Evolutionary conservation across 2,797 vertebrate genomes (phyloP), one percentile per base, ranked within the genome.

Genomic region (Atherinosoma microstoma): DNA sequence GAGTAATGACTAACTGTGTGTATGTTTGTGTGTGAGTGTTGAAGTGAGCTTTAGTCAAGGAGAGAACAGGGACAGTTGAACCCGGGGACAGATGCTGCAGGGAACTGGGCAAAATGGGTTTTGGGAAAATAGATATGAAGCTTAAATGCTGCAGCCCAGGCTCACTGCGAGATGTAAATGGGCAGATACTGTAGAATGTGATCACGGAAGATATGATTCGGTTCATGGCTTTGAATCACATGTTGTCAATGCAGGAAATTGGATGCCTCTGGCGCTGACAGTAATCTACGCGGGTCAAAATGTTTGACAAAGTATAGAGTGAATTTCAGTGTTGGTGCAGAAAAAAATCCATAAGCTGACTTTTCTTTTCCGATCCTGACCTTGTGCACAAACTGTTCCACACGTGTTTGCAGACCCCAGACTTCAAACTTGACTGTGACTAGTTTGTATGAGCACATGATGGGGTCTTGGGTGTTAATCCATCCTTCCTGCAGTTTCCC

Each of bases 381-480:
- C 95, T 96, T 97, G 90, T 97, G 96, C 18, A 96, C 94, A 7
- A 96, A 97, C 75, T 96, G 96, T 73, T 97, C 96, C 89, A 96
- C 96, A 0, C 95, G 93, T 0, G 95, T 96, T 81, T 96, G 96
- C 80, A 96, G 94, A 54, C 96, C 96, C 96, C 96, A 96, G 67
- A 96, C 96, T 85, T 97, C 96, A 66, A 97, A 96, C 83, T 96
- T 95, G 82, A 97, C 96, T 0, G 90, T 94, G 62, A 96, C 95
- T 85, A 96, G 93, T 67, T 96, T 96, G 88, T 96, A 97, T 70
- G 96, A 97, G 88, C 96, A 97, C 96, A 97, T 96, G 87, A 96
- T 90, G 76, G 96, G 96, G 16, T 91, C 69, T 65, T 84, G 87
- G 60, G 56, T 92, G 88, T 87, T 70, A 65, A 92, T 95, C 96